phyloP scores from a whole-genome alignment of 2,888 invertebrate species.

The Chalcosyrphus nemorum region DNA sequence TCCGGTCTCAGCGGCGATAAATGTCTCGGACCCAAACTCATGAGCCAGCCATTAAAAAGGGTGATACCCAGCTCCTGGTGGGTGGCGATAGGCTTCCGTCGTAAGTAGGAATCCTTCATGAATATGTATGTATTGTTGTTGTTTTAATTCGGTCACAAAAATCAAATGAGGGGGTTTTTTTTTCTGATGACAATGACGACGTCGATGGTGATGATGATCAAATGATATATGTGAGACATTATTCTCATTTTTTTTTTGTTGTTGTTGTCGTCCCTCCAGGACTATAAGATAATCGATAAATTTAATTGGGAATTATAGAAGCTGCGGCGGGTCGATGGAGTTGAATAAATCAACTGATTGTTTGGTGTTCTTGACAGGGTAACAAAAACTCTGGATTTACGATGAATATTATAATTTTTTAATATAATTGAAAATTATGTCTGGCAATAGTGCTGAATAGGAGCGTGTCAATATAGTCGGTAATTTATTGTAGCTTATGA shows the following conservation, averaged over 20 bases:
- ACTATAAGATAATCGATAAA: conserved; percentile 56
- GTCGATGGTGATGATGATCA: conserved; percentile 39
- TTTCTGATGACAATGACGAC: conserved; percentile 9
- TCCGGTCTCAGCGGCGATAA: conserved; percentile 47
- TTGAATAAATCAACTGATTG: conserved; percentile 57
- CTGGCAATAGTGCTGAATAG: conserved; percentile 22
- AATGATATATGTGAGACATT: conserved; percentile 40
- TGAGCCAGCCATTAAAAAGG: not conserved
- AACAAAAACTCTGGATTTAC: not conserved
- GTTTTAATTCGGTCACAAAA: conserved; percentile 28
- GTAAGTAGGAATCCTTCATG: conserved; percentile 34
- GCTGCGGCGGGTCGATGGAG: conserved; percentile 18
- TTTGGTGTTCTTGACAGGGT: conserved; percentile 16
- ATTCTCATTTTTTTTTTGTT: not conserved
- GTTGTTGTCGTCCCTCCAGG: too few species aligned
- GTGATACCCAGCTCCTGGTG: not conserved
- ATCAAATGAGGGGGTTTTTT: conserved; percentile 55
- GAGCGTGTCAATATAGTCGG: conserved; percentile 3
- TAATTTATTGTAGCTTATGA: conserved; percentile 26
- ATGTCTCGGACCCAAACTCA: conserved; percentile 25
- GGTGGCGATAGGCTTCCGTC: not conserved
- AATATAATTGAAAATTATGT: not conserved
- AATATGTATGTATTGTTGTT: conserved; percentile 31
- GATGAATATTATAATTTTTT: conserved; percentile 25
- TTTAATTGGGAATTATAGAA: conserved; percentile 51